Conservation (phyloP, 1,140 invertebrate species). For the Ericerus pela region DNA sequence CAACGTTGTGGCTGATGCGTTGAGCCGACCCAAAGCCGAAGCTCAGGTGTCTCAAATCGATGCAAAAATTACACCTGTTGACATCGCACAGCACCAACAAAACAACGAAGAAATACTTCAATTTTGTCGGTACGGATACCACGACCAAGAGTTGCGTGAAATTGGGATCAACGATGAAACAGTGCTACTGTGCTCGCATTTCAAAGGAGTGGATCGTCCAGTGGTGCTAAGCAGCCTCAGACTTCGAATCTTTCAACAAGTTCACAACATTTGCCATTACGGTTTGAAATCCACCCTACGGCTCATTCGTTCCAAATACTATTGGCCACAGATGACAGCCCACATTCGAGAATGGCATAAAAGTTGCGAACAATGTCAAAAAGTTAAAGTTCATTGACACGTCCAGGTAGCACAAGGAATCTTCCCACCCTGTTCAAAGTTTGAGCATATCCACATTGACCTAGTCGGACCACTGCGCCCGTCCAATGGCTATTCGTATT, state of each 20-base stretch:
- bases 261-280: background rate
- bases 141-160: background rate
- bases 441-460: conserved; percentile 31
- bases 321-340: conserved; percentile 4
- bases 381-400: background rate
- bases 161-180: background rate
- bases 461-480: conserved; percentile 29
- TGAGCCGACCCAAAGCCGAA: too few relatives aligned
- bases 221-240: background rate
- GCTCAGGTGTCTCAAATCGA: too few relatives aligned
- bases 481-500: conserved; percentile 21
- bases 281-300: background rate
- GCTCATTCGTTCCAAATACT: background rate
- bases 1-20: too few relatives aligned
- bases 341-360: background rate
- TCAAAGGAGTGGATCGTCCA: background rate
- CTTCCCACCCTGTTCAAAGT: background rate
- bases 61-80: too few relatives aligned
- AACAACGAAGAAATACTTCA: too few relatives aligned
- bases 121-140: too few relatives aligned
- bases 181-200: background rate
- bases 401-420: background rate
- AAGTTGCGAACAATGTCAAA: background rate
- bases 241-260: background rate
- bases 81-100: too few relatives aligned